A percentile compares a stretch with the other conserved stretches of the same genome.
Evolutionary conservation across 2,113 vertebrate genomes (phyloP).

Genomic region (Myodes glareolus): DNA sequence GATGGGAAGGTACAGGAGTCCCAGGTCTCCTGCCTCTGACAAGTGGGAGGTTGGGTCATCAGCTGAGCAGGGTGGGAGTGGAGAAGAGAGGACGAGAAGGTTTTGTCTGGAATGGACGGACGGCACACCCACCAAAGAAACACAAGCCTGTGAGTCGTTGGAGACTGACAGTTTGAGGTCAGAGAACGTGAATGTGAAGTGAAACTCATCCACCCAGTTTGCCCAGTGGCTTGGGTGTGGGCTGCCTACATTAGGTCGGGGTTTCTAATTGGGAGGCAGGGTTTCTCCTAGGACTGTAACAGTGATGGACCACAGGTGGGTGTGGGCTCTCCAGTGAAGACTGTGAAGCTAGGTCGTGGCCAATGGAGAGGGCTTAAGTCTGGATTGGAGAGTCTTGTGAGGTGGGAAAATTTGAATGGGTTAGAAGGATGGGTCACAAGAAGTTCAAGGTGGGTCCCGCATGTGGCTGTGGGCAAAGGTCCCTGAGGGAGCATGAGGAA

Average conservation of each 20-base stretch:
- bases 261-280: background rate
- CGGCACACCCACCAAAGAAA: background rate
- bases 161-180: conserved; percentile 60
- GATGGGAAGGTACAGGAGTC: background rate
- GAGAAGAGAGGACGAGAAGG: background rate
- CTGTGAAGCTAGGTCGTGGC: background rate
- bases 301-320: rapidly evolving
- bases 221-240: conserved; percentile 35
- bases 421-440: background rate
- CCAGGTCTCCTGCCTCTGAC: background rate
- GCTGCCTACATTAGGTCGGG: background rate
- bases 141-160: background rate
- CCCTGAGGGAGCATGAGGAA: background rate
- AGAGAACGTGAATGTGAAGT: background rate
- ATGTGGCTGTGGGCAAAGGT: background rate
- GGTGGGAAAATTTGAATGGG: background rate
- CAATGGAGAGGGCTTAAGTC: background rate
- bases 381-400: background rate
- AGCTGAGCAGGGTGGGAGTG: background rate
- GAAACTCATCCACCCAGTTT: conserved; percentile 39
- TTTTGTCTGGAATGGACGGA: background rate
- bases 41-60: background rate
- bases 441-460: background rate
- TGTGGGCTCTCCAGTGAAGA: background rate
- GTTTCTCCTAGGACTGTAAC: too few relatives aligned